Evolutionary conservation across 1,140 invertebrate species (phyloP), one percentile per base, ranked within the genome.

Genomic region (Anthonomus grandis): DNA sequence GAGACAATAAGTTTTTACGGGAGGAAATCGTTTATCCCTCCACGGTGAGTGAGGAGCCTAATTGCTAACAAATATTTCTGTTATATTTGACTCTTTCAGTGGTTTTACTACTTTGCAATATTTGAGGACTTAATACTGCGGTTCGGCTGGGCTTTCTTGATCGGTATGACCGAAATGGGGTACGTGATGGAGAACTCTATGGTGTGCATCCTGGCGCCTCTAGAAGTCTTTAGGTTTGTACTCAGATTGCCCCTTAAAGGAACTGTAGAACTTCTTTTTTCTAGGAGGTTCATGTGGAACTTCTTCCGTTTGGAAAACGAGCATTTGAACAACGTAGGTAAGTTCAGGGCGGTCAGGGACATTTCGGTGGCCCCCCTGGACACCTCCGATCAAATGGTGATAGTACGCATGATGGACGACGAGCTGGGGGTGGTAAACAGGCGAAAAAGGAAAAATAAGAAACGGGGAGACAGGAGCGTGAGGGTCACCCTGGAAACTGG

Each of bases 221-320:
- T 98, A 0, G 97, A 99, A 84, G 93, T 99, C 6, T 93, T 97
- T 72, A 86, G 94, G 91, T 90, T 75, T 38, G 25, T 56, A 34
- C 37, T 12, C 4, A 13, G 10, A 12, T 12, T 34, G 31, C 31
- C 10, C 10, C 13, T 13, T 34, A 34, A 34, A 34, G 1, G 1
- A 34, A 34, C 13, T 34, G 31, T 3, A 10, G 1, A 34, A 34
- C 15, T 12, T 12, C 34, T 37, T 70, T 59, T 31, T 65, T 23
- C 39, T 27, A 95, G 94, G 66, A 81, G 96, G 53, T 99, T 99
- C 78, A 86, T 99, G 27, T 99, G 97, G 97, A 99, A 99, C 76
- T 99, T 96, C 74, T 98, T 99, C 79, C 95, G 97, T 0, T 74
- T 99, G 60, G 97, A 99, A 78, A 99, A 99, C 77, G 97, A 99